These are phyloP conservation scores for Apocheima hispidaria DNA, from an alignment of 2,888 invertebrate species.

Conservation along the genomic window DNA sequence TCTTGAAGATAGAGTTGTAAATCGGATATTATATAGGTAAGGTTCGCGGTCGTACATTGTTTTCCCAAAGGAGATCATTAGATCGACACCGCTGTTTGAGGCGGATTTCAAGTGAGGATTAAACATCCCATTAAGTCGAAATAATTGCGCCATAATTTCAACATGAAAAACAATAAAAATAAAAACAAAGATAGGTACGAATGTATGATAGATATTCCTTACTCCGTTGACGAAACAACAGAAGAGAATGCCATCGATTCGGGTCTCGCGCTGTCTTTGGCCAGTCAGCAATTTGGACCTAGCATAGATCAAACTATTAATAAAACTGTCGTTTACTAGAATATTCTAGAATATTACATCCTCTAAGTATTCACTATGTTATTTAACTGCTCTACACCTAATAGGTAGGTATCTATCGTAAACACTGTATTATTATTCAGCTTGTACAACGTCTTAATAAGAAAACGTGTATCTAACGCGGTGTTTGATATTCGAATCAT, in stretches of 20 bases:
- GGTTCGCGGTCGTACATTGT: constrained; percentile 22
- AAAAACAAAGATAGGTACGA: too few relatives aligned
- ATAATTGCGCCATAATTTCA: constrained; percentile 4
- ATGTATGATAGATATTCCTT: too few relatives aligned
- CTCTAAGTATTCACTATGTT: not conserved
- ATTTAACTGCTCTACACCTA: not conserved
- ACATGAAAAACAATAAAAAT: not conserved
- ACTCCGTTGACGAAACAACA: too few relatives aligned
- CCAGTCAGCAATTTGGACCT: too few relatives aligned
- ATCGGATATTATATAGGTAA: constrained; percentile 17
- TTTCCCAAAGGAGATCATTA: constrained; percentile 22
- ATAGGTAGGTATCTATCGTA: constrained; percentile 26
- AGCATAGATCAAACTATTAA: too few relatives aligned
- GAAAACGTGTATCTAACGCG: constrained; percentile 82
- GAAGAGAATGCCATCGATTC: too few relatives aligned
- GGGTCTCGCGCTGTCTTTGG: too few relatives aligned
- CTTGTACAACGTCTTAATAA: constrained; percentile 76
- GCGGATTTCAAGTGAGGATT: constrained; percentile 50
- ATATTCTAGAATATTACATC: too few relatives aligned
- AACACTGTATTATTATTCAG: constrained; percentile 75
- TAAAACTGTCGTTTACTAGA: too few relatives aligned
- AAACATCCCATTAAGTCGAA: constrained; percentile 17
- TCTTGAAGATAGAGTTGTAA: constrained; percentile 13
- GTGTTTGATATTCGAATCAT: constrained; percentile 82
- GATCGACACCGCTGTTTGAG: constrained; percentile 43